Base-by-base conservation (phyloP, 2,888 invertebrate species). In the Abrostola triplasia region DNA sequence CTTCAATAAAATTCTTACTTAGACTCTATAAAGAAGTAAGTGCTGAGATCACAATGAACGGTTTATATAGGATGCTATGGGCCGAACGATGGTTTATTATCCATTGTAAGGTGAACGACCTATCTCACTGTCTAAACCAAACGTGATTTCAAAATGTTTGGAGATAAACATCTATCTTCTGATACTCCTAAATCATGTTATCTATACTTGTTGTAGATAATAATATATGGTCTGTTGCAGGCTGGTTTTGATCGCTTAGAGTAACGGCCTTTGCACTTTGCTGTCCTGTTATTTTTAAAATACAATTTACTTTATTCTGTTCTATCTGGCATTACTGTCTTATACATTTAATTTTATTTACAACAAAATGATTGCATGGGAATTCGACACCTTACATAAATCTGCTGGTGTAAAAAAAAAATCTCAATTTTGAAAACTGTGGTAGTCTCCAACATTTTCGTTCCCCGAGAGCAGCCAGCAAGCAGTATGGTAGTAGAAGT, bases 1-100 rank as follows among this genome's bases (percentile, higher is more conserved):
- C 58, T 67, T 66, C 61, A 58, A 68, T 62, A 48, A 51, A 56
- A 57, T 35, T 44, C 49, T 79, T 64, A 67, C 68, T 64, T 66
- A 69, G 64, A 57, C 42, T 67, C 73, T 69, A 42, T 69, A 67
- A 57, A 67, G 61, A 65, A 81, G 76, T 78, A 81, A 74, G 56
- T 63, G 64, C 57, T 49, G 49, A 64, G 54, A 73, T 35, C 72
- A 71, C 70, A 75, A 71, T 69, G 76, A 72, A 64, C 75, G 63
- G 76, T 79, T 80, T 82, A 82, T 82, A 82, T 82, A 82, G 69
- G 67, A 73, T 57, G 75, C 65, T 69, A 76, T 76, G 80, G 64
- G 51, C 64, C 67, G 50, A 73, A 60, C 61, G 61, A 76, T 78
- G 69, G 73, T 66, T 71, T 71, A 73, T 67, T 64, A 70, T 80